Evolutionary conservation across 2,797 vertebrate species (phyloP).

Genomic region (Notamacropus eugenii): DNA sequence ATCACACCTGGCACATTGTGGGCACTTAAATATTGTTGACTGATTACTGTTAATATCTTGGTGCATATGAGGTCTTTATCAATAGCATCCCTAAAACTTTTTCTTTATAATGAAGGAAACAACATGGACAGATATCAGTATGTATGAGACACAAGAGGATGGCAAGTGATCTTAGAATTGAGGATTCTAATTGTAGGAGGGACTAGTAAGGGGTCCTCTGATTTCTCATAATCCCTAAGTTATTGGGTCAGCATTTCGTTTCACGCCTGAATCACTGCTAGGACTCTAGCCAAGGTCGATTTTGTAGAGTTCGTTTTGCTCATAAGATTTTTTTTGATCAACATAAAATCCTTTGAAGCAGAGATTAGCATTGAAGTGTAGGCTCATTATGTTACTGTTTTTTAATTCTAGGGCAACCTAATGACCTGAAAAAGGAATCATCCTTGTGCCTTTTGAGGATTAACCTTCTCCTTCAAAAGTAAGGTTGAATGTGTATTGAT

Average conservation of each 20-base stretch:
- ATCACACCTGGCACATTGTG: neutral
- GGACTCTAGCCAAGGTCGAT: neutral
- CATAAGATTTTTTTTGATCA: neutral
- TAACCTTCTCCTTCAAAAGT: conserved; percentile 64
- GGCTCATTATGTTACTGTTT: conserved; percentile 37
- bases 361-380: conserved; percentile 44
- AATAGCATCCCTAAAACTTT: neutral
- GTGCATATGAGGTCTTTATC: neutral
- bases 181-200: neutral
- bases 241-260: conserved; percentile 24
- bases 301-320: neutral
- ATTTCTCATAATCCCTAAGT: neutral
- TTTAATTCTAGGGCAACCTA: conserved; percentile 49
- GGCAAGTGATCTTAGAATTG: neutral
- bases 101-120: neutral
- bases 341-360: conserved; percentile 45
- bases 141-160: neutral
- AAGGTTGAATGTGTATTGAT: conserved; percentile 65
- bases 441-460: conserved; percentile 57
- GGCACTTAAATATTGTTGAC: neutral
- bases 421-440: conserved; percentile 58
- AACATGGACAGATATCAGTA: neutral
- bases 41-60: neutral
- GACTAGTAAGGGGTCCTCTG: neutral
- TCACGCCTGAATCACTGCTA: conserved; percentile 7